A percentile compares a stretch with the other conserved stretches of the same genome.
Evolutionary conservation across 2,888 invertebrate species (phyloP).

Genomic region (Leistus spinibarbis): DNA sequence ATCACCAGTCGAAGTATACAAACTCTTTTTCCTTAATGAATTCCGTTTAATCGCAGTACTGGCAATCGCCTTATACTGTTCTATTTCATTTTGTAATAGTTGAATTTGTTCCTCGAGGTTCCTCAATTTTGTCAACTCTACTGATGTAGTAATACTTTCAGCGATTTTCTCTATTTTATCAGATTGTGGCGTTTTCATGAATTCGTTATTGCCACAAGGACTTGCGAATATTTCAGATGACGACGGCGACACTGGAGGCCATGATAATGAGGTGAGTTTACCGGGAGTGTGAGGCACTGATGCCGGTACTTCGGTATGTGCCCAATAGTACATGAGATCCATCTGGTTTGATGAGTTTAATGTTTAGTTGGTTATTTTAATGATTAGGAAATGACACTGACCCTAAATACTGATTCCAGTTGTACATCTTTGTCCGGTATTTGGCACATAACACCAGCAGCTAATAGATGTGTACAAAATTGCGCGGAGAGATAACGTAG

Average conservation of each 20-base stretch:
- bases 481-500: conserved; percentile 78
- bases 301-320: conserved; percentile 75
- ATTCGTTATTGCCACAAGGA: not conserved
- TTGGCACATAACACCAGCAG: conserved; percentile 83
- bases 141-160: not conserved
- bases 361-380: not conserved
- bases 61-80: not conserved
- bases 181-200: not conserved
- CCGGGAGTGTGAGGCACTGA: conserved; percentile 75
- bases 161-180: not conserved
- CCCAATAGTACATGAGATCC: conserved; percentile 91
- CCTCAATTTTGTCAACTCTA: not conserved
- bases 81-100: not conserved
- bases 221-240: conserved; percentile 20
- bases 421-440: conserved; percentile 76
- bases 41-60: not conserved
- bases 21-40: not conserved
- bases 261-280: conserved; percentile 71
- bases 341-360: conserved; percentile 62
- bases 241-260: conserved; percentile 66
- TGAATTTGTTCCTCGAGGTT: not conserved
- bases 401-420: conserved; percentile 72
- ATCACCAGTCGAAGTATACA: not conserved
- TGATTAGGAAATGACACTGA: conserved; percentile 52
- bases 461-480: conserved; percentile 85